Conservation (phyloP, 2,797 vertebrate genomes). For the Aplochiton taeniatus region DNA sequence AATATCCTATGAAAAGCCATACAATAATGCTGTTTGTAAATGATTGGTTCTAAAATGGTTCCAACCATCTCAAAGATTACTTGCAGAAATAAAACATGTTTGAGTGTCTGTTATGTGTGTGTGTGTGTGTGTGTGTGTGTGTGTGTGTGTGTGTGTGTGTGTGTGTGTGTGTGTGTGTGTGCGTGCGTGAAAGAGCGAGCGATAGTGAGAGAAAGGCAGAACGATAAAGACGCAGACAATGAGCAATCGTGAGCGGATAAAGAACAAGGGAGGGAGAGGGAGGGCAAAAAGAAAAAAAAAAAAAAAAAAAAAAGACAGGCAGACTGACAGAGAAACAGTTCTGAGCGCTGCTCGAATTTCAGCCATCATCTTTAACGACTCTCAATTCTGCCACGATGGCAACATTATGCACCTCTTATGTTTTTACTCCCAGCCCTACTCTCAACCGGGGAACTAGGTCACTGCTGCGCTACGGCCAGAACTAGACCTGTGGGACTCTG, state of each 20-base stretch:
- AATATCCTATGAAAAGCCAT: too few relatives aligned
- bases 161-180: constrained; percentile 1
- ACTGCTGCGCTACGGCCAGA: constrained; percentile 4
- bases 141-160: constrained; percentile 8
- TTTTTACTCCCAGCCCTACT: neutral
- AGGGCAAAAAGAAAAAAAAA: neutral
- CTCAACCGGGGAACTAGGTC: constrained; percentile 5
- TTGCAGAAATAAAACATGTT: neutral
- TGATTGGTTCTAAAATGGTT: too few relatives aligned
- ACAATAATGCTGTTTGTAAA: too few relatives aligned
- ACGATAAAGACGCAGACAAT: too few relatives aligned
- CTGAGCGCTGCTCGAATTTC: neutral
- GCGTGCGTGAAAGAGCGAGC: neutral
- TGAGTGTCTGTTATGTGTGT: constrained; percentile 5
- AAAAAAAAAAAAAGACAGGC: too few relatives aligned
- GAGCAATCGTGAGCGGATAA: neutral
- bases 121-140: neutral
- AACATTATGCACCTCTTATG: constrained; percentile 4
- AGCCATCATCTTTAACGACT: constrained; percentile 4
- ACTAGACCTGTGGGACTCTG: neutral
- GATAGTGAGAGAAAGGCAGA: too few relatives aligned
- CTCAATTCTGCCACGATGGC: neutral
- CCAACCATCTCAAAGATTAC: too few relatives aligned
- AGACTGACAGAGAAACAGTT: too few relatives aligned
- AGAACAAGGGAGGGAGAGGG: neutral